Percentiles rank a stretch among this genome's conserved stretches.
phyloP scores from a whole-genome alignment of 2,797 vertebrate species.

The Telmatherina bonti region DNA sequence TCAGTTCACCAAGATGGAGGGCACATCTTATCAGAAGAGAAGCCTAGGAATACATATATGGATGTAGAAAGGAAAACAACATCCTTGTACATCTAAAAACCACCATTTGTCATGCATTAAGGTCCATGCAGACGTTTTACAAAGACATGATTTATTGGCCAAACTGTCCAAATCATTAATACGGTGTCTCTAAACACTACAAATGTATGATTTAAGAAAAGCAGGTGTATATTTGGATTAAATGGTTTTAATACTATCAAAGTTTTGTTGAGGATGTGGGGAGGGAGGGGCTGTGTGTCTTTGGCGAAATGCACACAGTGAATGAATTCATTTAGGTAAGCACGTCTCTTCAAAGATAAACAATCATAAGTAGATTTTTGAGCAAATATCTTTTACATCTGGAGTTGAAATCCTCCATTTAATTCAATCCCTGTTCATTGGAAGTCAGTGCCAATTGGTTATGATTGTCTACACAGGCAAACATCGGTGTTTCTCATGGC shows the following conservation, averaged over 20 bases:
- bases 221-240: constrained; percentile 21
- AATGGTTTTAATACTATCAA: constrained; percentile 40
- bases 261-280: constrained; percentile 29
- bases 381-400: constrained; percentile 35
- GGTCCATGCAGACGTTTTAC: constrained; percentile 73
- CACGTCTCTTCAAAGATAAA: constrained; percentile 31
- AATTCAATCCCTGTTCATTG: constrained; percentile 37
- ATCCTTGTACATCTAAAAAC: constrained; percentile 59
- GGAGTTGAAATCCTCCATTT: constrained; percentile 36
- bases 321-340: constrained; percentile 26
- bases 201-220: constrained; percentile 29
- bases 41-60: constrained; percentile 46
- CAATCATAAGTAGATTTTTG: constrained; percentile 11
- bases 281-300: constrained; percentile 25
- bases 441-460: constrained; percentile 56
- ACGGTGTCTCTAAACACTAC: constrained; percentile 29
- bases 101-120: constrained; percentile 70
- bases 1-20: constrained; percentile 32
- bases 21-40: constrained; percentile 28
- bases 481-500: constrained; percentile 63
- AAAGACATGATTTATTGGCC: constrained; percentile 49
- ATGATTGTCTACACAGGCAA: constrained; percentile 76
- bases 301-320: constrained; percentile 32
- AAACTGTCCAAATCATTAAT: constrained; percentile 50
- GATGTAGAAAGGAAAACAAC: constrained; percentile 44